Conservation (phyloP, 2,797 vertebrate species). For the Ctenopoma multispine region DNA sequence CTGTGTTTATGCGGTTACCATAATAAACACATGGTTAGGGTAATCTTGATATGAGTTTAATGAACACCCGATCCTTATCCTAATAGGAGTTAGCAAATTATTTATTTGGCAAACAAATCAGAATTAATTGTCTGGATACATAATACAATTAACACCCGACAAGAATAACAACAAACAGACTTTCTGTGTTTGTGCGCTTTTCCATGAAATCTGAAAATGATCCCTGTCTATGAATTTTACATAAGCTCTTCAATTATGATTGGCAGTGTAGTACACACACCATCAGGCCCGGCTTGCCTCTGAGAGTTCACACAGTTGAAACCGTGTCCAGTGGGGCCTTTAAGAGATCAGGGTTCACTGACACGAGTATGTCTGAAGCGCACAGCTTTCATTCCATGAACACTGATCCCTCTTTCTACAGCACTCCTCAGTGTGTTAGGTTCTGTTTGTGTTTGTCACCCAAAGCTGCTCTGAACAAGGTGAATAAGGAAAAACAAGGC, state of each 20-base stretch:
- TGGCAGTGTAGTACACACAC: not conserved
- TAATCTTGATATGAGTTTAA: too few species aligned
- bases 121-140: not conserved
- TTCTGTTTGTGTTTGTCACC: conserved; percentile 63
- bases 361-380: conserved; percentile 48
- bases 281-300: conserved; percentile 9
- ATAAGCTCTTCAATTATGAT: not conserved
- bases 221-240: conserved; percentile 22
- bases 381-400: conserved; percentile 50
- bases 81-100: too few species aligned
- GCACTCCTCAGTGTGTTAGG: conserved; percentile 42
- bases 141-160: not conserved
- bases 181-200: not conserved
- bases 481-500: conserved; percentile 57
- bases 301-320: conserved; percentile 29
- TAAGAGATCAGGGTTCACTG: conserved; percentile 57
- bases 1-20: too few species aligned
- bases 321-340: conserved; percentile 43
- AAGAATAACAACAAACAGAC: not conserved
- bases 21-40: not conserved
- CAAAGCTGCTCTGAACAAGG: conserved; percentile 57
- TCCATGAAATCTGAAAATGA: not conserved
- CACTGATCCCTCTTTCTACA: conserved; percentile 43
- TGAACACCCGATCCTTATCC: too few species aligned
- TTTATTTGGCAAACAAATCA: not conserved